Conservation (phyloP, 92 coral and sea anemone species). For the Actinernus sp. region DNA sequence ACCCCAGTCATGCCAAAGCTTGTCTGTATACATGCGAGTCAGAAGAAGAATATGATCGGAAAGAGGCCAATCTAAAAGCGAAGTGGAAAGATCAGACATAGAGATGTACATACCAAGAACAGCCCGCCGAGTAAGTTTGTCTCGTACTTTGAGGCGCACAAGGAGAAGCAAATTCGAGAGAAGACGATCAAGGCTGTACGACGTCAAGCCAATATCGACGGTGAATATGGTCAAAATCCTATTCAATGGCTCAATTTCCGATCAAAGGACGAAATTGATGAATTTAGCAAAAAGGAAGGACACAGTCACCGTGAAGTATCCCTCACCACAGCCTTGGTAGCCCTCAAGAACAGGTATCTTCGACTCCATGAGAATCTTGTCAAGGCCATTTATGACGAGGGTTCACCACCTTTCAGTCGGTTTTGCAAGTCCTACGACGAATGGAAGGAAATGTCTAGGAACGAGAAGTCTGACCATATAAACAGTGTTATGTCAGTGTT, state of each 20-base stretch:
- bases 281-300: constrained; percentile 29
- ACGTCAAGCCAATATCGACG: constrained; percentile 12
- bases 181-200: constrained; percentile 32
- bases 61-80: constrained; percentile 16
- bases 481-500: constrained; percentile 4
- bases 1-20: background rate
- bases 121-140: constrained; percentile 45
- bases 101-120: constrained; percentile 27
- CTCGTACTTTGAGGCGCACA: constrained; percentile 37
- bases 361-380: constrained; percentile 27
- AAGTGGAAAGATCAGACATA: constrained; percentile 39
- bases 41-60: constrained; percentile 14
- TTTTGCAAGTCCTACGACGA: constrained; percentile 27
- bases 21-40: constrained; percentile 39
- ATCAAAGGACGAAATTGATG: constrained; percentile 46
- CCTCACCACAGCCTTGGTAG: constrained; percentile 21
- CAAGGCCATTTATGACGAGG: constrained; percentile 38
- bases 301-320: constrained; percentile 36
- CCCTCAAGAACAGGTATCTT: constrained; percentile 10
- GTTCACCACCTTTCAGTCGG: constrained; percentile 15
- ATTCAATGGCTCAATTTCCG: constrained; percentile 41
- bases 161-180: constrained; percentile 36
- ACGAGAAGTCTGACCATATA: constrained; percentile 6
- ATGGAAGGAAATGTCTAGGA: constrained; percentile 23
- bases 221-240: constrained; percentile 42